These are phyloP conservation scores for Grus americana DNA, from an alignment of 2,113 vertebrate genomes.

Conservation along the genomic window DNA sequence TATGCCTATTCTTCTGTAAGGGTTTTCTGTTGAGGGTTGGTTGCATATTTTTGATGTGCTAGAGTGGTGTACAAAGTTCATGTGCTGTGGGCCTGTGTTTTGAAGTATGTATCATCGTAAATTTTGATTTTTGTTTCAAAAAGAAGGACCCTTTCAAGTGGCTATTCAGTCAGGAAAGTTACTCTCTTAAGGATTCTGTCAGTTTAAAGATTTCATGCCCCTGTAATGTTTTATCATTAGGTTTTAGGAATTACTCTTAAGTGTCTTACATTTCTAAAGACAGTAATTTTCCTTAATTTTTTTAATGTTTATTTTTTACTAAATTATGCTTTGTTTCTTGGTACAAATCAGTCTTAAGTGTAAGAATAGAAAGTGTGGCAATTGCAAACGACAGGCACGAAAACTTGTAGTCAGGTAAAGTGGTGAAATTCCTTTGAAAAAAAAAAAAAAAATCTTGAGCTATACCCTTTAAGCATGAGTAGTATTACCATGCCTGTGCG, in stretches of 20 bases:
- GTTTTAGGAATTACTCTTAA: neutral
- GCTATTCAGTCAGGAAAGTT: neutral
- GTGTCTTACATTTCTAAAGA: neutral
- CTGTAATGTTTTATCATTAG: neutral
- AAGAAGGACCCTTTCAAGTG: neutral
- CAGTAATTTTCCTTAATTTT: neutral
- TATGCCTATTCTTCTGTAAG: neutral
- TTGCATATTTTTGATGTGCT: neutral
- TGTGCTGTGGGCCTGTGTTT: neutral
- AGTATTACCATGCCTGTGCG: accelerated
- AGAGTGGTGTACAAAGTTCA: accelerated
- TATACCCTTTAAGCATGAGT: accelerated
- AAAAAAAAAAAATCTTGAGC: neutral
- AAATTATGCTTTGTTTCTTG: neutral
- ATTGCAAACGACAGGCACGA: neutral
- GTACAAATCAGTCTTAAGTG: neutral
- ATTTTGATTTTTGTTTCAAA: neutral
- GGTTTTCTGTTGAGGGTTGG: neutral
- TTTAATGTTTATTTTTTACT: neutral
- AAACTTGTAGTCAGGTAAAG: neutral
- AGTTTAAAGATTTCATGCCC: neutral
- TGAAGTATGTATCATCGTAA: neutral
- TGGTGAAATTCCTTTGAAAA: neutral
- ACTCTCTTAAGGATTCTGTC: neutral
- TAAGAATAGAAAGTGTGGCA: neutral